Conservation (phyloP, 2,797 vertebrate species). For the Poeciliopsis presidionis region DNA sequence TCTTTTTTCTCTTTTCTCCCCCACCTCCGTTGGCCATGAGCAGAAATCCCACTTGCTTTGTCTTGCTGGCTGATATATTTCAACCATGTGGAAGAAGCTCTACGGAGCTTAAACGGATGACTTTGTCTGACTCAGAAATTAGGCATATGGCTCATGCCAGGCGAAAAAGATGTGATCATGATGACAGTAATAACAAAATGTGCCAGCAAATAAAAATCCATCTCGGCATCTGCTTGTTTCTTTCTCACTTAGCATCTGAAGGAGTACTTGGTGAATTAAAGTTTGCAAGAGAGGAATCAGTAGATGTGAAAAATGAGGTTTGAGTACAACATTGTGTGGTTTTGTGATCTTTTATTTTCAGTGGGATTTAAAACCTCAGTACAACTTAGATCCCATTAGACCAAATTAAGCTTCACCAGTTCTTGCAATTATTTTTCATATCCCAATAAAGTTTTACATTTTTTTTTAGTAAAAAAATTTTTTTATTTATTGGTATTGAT, state of each 20-base stretch:
- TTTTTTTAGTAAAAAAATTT: neutral
- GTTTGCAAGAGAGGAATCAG: constrained; percentile 27
- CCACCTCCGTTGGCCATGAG: constrained; percentile 25
- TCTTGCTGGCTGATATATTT: constrained; percentile 50
- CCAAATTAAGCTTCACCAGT: constrained; percentile 12
- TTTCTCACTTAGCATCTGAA: constrained; percentile 23
- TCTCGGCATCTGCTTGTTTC: constrained; percentile 33
- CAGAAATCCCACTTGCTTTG: constrained; percentile 54
- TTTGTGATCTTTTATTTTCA: constrained; percentile 31
- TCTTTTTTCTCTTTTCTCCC: constrained; percentile 27
- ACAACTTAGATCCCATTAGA: constrained; percentile 2
- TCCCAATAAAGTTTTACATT: neutral
- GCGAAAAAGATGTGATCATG: constrained; percentile 34
- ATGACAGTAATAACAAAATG: constrained; percentile 41
- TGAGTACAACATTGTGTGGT: constrained; percentile 18
- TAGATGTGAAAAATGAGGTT: constrained; percentile 1
- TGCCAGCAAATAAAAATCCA: constrained; percentile 47
- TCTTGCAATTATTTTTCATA: constrained; percentile 5
- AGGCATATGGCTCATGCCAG: constrained; percentile 14
- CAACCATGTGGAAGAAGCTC: constrained; percentile 40
- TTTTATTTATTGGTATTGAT: neutral
- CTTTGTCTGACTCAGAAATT: constrained; percentile 58
- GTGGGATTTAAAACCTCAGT: constrained; percentile 9
- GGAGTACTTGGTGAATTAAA: constrained; percentile 26
- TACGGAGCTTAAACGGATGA: constrained; percentile 54